Evolutionary conservation across 1,140 invertebrate species (phyloP).

Genomic region (Diorhabda sublineata): DNA sequence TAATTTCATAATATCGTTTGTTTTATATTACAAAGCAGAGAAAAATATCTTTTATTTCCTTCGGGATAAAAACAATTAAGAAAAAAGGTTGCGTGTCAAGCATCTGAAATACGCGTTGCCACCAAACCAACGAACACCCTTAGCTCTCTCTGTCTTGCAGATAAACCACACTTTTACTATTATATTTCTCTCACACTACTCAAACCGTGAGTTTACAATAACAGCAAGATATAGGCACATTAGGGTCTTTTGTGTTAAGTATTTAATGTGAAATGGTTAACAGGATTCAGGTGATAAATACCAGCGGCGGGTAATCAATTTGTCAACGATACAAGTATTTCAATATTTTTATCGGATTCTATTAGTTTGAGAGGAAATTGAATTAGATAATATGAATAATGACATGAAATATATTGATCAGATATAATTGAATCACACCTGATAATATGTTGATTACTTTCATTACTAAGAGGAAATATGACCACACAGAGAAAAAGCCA

Average conservation of each 20-base stretch:
- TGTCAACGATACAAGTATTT: too few relatives aligned
- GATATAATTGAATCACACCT: too few relatives aligned
- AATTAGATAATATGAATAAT: too few relatives aligned
- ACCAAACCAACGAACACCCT: neutral
- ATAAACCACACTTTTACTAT: neutral
- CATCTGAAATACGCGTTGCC: neutral
- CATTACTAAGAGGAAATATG: too few relatives aligned
- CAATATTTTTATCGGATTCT: too few relatives aligned
- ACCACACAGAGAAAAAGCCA: too few relatives aligned
- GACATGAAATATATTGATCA: too few relatives aligned
- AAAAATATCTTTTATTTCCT: too few relatives aligned
- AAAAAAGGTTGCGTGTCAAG: neutral
- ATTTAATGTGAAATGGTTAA: conserved; percentile 18
- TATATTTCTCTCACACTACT: conserved; percentile 18
- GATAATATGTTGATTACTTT: too few relatives aligned
- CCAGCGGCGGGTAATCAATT: neutral
- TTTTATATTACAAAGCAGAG: too few relatives aligned
- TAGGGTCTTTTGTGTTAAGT: conserved; percentile 15
- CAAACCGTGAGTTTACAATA: conserved; percentile 13
- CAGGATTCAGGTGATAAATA: conserved; percentile 1
- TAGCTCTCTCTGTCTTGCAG: neutral
- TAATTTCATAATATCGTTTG: too few relatives aligned
- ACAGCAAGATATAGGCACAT: conserved; percentile 20
- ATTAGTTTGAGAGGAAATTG: too few relatives aligned
- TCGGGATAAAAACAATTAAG: neutral